A percentile compares a stretch with the other conserved stretches of the same genome.
These are phyloP conservation scores for Eulemur mongoz DNA, from an alignment of 2,797 vertebrate genomes.

Conservation along the genomic window DNA sequence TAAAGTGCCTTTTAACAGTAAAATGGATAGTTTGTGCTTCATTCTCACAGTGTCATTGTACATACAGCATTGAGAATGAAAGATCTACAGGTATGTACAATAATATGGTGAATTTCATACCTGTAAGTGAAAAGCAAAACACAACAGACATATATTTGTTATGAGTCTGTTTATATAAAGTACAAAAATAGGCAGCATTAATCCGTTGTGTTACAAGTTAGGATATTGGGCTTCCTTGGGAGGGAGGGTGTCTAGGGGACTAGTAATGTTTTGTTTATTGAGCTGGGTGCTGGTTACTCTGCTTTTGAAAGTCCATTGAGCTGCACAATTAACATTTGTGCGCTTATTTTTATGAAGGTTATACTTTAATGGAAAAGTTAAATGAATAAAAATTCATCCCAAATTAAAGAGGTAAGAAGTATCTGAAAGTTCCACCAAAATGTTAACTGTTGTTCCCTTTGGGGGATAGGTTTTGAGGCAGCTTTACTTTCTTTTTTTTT, in stretches of 20 bases:
- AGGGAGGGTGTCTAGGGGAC: neutral
- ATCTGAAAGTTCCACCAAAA: neutral
- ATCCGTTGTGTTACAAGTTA: neutral
- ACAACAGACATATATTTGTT: neutral
- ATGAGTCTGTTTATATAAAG: neutral
- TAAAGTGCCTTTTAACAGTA: neutral
- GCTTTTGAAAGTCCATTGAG: neutral
- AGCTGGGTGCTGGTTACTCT: neutral
- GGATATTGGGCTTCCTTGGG: neutral
- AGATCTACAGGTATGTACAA: neutral
- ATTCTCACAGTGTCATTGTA: neutral
- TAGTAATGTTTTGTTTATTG: neutral
- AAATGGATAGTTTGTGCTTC: neutral
- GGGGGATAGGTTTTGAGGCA: neutral
- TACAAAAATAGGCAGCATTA: neutral
- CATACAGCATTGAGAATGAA: neutral
- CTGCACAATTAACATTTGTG: neutral
- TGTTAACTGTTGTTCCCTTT: neutral
- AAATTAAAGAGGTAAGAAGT: neutral
- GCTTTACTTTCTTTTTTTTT: constrained; percentile 34
- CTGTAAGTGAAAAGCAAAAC: neutral
- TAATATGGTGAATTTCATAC: neutral
- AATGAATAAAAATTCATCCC: neutral
- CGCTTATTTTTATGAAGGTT: neutral
- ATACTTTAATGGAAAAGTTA: neutral